A percentile compares a stretch with the other conserved stretches of the same genome.
phyloP scores from a whole-genome alignment of 2,797 vertebrate species.

The Hafferia zeledoni region DNA sequence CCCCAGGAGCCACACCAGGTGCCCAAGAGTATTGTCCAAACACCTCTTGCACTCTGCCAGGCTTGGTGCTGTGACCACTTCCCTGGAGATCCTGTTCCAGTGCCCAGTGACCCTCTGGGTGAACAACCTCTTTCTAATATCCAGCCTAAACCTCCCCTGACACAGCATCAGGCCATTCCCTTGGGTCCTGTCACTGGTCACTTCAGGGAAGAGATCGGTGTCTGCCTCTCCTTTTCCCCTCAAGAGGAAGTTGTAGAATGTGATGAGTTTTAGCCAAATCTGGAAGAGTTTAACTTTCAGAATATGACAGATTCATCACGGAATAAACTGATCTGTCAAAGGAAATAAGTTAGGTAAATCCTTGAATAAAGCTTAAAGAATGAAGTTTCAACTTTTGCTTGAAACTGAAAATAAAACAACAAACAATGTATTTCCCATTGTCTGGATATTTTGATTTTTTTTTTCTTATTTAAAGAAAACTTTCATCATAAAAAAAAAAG shows the following conservation, averaged over 20 bases:
- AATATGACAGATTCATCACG: neutral
- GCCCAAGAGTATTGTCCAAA: neutral
- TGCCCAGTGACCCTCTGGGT: neutral
- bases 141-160: neutral
- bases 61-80: neutral
- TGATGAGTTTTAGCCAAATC: neutral
- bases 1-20: neutral
- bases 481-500: neutral
- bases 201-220: neutral
- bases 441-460: neutral
- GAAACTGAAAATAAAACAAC: neutral
- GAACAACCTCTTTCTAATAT: neutral
- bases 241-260: neutral
- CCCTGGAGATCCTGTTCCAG: neutral
- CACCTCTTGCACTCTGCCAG: neutral
- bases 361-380: neutral
- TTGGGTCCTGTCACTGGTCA: neutral
- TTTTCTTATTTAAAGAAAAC: slow-evolving; percentile 4
- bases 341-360: slow-evolving; percentile 18
- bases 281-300: slow-evolving; percentile 7
- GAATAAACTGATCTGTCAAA: neutral
- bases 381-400: neutral
- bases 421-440: neutral
- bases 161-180: neutral
- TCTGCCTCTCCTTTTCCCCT: neutral